Conservation (phyloP, 1,140 invertebrate species). For the Colletes latitarsis region DNA sequence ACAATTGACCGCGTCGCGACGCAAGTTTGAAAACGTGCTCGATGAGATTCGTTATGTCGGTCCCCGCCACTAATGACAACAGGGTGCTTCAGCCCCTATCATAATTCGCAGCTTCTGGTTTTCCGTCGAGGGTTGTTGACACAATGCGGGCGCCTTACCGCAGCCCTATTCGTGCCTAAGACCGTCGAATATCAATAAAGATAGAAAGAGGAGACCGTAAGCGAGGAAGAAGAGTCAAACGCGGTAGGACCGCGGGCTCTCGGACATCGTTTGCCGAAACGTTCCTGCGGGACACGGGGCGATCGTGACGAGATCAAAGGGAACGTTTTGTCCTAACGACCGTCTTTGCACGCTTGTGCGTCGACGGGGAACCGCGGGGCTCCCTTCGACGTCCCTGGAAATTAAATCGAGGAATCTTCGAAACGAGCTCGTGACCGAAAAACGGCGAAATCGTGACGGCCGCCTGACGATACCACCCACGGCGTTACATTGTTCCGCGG, state of each 20-base stretch:
- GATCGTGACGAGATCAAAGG: slow-evolving; percentile 74
- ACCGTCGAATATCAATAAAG: slow-evolving; percentile 71
- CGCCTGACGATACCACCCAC: slow-evolving; percentile 11
- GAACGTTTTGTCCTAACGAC: slow-evolving; percentile 68
- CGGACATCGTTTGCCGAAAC: slow-evolving; percentile 54
- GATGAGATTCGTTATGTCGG: slow-evolving; percentile 40
- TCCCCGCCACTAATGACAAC: slow-evolving; percentile 70
- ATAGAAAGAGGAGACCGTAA: slow-evolving; percentile 60
- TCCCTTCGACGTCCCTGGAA: slow-evolving; percentile 14
- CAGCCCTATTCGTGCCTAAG: slow-evolving; percentile 73
- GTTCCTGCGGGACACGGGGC: slow-evolving; percentile 52
- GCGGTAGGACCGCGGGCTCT: slow-evolving; percentile 50
- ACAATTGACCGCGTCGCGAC: slow-evolving; percentile 38
- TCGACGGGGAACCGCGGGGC: slow-evolving; percentile 51
- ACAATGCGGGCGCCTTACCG: slow-evolving; percentile 76
- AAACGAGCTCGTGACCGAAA: slow-evolving; percentile 24
- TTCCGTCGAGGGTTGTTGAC: slow-evolving; percentile 74
- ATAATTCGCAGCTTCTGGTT: slow-evolving; percentile 76
- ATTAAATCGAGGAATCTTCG: slow-evolving; percentile 56
- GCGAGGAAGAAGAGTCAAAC: slow-evolving; percentile 44
- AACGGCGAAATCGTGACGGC: slow-evolving; percentile 23
- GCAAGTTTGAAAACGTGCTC: slow-evolving; percentile 64
- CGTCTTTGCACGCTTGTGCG: slow-evolving; percentile 42
- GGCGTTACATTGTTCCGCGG: slow-evolving; percentile 2
- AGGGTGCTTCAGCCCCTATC: slow-evolving; percentile 72